Conservation (phyloP, 2,113 vertebrate species). For the Puma concolor region DNA sequence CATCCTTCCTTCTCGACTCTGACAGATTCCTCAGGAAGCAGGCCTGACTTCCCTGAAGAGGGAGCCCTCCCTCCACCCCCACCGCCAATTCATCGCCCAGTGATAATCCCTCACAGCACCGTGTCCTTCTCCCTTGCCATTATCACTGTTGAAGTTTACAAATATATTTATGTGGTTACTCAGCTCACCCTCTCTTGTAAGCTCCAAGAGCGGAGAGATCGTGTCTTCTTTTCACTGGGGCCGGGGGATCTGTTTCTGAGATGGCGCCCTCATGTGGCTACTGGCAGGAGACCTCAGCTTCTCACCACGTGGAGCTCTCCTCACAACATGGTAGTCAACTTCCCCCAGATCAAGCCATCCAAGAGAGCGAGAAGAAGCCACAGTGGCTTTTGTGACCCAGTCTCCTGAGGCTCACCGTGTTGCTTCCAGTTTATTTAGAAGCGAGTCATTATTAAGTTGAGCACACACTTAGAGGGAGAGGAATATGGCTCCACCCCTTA, state of each 20-base stretch:
- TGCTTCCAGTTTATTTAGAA: neutral
- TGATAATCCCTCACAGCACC: neutral
- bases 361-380: neutral
- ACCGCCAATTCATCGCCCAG: neutral
- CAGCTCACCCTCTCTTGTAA: neutral
- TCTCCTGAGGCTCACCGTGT: neutral
- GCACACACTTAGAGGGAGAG: neutral
- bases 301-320: neutral
- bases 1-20: neutral
- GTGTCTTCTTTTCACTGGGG: neutral
- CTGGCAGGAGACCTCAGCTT: neutral
- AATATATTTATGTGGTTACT: neutral
- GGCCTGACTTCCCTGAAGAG: neutral
- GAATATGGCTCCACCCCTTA: neutral
- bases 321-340: neutral
- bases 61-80: too few species aligned
- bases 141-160: neutral
- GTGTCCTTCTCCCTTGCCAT: neutral
- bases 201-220: neutral
- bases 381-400: neutral
- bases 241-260: neutral
- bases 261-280: fast-evolving
- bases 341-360: neutral
- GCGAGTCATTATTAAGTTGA: neutral
- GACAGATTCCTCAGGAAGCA: neutral